Evolutionary conservation across 2,888 invertebrate species (phyloP), one percentile per base, ranked within the genome.

Genomic region (Spodoptera exigua): DNA sequence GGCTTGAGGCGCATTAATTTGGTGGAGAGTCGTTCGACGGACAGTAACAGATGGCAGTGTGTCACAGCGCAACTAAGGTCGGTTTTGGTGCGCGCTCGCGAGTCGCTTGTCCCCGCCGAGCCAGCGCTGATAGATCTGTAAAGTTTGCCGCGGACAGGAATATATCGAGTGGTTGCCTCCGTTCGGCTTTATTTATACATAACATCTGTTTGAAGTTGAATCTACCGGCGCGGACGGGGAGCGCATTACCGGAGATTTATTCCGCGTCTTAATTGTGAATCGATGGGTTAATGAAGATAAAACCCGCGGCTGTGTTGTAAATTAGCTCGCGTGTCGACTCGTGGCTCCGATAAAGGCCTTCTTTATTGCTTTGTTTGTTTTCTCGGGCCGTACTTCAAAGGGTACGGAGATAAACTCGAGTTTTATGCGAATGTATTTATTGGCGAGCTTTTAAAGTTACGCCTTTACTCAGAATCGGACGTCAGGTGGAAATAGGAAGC

Each of bases 221-320:
- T 92, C 92, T 90, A 92, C 92, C 91, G 92, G 91, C 91, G 92
- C 87, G 90, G 91, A 91, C 92, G 91, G 90, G 87, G 91, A 90
- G 92, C 90, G 89, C 93, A 93, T 93, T 93, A 92, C 93, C 84
- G 88, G 90, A 93, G 93, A 93, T 94, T 94, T 94, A 94, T 94
- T 90, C 91, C 87, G 90, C 92, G 94, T 93, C 94, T 94, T 94
- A 94, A 94, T 94, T 94, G 94, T 92, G 93, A 93, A 93, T 93
- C 93, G 94, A 94, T 94, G 93, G 94, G 93, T 93, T 94, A 94
- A 94, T 94, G 94, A 94, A 94, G 94, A 94, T 94, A 94, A 94
- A 94, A 93, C 93, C 91, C 89, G 90, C 89, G 93, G 92, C 90
- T 86, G 92, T 93, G 93, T 93, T 92, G 93, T 94, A 93, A 94